Base-by-base conservation (phyloP, 2,888 invertebrate species). In the Pristionchus entomophagus region DNA sequence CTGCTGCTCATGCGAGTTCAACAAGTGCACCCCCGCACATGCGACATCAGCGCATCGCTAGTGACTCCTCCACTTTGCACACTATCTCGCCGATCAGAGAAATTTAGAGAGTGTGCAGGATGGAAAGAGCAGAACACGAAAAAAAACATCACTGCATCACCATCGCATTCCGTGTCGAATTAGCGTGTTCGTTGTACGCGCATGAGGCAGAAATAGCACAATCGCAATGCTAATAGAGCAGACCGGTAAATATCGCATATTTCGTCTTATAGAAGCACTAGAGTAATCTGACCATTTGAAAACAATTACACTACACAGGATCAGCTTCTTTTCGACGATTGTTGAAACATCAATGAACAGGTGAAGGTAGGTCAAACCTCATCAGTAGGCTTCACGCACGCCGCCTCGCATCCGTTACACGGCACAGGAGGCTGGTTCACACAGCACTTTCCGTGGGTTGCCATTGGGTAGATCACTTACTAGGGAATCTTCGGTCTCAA, bases 401-500 rank as follows among this genome's bases (percentile, higher is more conserved):
- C 35, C 14, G 45, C 41, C 38, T 77, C 77, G 45, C 77, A 77
- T 2, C 45, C 29, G n/a, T 26, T 45, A 77, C 77, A 77, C n/a
- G 77, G 77, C 26, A n/a, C n/a, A n/a, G 45, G 77, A 19, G 77
- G 77, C 45, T 77, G 77, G 19, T 77, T 77, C 45, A 49, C 77
- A 29, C 77, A 77, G 49, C 77, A 77, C 14, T 77, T 41, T 22
- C 77, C 77, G 45, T 77, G 77, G 2, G 45, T 17, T 32, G 62
- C 35, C 65, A 65, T 65, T 32, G 14, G 45, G 14, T 65, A n/a
- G 32, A 65, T 19, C 26, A 19, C 6, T 65, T 14, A n/a, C 5
- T 5, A n/a, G n/a, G n/a, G n/a, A n/a, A 19, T 29, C 14, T 45
- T 14, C 45, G 45, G 45, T 45, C 14, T 14, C 45, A n/a, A 14